Base-by-base conservation (phyloP, 2,888 invertebrate genomes). In the Eudemis profundana region DNA sequence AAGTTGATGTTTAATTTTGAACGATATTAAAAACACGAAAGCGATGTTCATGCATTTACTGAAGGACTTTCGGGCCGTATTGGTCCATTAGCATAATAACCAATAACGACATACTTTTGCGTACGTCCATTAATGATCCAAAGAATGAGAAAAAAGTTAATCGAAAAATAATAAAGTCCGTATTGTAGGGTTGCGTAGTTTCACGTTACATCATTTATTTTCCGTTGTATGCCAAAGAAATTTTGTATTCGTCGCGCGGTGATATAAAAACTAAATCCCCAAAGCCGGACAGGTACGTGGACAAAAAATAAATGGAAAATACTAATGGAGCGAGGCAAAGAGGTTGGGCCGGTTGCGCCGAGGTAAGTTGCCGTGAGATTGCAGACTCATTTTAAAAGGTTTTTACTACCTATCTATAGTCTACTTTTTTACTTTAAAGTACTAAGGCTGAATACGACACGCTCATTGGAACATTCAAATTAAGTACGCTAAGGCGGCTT, bases 281-380 rank as follows among this genome's bases (percentile, higher is more conserved):
- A 82, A 87, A 89, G 84, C 89, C 81, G 86, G 89, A 90, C 92
- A 91, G 91, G 90, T 90, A 91, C 86, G 90, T 87, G 90, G 89
- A 91, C 89, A 91, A 91, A 92, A 91, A 92, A 91, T 90, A 91
- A 92, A 92, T 91, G 90, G 90, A 90, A 92, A 89, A 90, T 89
- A 90, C 92, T 92, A 92, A 92, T 91, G 92, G 90, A 89, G 87
- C 89, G 85, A 78, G 82, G 82, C 86, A 79, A 82, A 82, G 87
- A 86, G 87, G 88, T 86, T 85, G 84, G 82, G 79, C 81, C 76
- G 76, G 78, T 44, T 50, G 87, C 83, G 49, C 21, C 74, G 76
- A 71, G 84, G 87, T 89, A 87, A 78, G 86, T 82, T 78, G 70
- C 70, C 70, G 80, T 57, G 53, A 69, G 59, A 69, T 44, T 44